Evolutionary conservation across 2,797 vertebrate species (phyloP), one percentile per base, ranked within the genome.

Genomic region (Bufotes viridis): DNA sequence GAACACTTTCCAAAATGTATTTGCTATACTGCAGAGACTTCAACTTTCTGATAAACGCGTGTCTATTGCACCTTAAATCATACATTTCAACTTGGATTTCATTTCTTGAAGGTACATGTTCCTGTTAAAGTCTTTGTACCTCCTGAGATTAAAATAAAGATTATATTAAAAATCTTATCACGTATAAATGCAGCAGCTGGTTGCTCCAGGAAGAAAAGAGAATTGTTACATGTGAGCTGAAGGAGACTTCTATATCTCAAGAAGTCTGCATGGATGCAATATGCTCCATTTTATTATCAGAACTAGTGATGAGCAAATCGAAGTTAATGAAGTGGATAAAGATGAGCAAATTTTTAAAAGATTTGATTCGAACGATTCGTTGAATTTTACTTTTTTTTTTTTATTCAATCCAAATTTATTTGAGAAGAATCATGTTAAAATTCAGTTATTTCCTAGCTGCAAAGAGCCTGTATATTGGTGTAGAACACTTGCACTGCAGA

Each of bases 161-260:
- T 88, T 79, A 88, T 79, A 79, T 70, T 88, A 70, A 88, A 80
- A 88, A 69, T 65, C 76, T 26, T 84, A 88, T 88, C 87, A 88
- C 75, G 87, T 84, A 63, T 88, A 75, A 88, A 79, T 88, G 82
- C 87, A 88, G 87, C 86, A 87, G 86, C 87, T 69, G 74, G 72
- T 87, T 67, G 63, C 81, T 78, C 53, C 20, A 60, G 57, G 42
- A 76, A 84, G 70, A 84, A 78, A 78, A 80, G 69, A 63, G 75
- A 84, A 84, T 65, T 58, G 81, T 78, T 24, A 78, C 42, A 81
- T 76, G 70, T 76, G 22, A 85, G 57, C 57, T 42, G 29, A 75
- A 60, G 26, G 42, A 75, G 57, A 13, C 55, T 63, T n/a, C 58
- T 58, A 34, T 61, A 55, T 76, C 57, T 85, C 72, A 76, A 26